Conservation (phyloP, 2,888 invertebrate species). For the Entomobrya multifasciata region DNA sequence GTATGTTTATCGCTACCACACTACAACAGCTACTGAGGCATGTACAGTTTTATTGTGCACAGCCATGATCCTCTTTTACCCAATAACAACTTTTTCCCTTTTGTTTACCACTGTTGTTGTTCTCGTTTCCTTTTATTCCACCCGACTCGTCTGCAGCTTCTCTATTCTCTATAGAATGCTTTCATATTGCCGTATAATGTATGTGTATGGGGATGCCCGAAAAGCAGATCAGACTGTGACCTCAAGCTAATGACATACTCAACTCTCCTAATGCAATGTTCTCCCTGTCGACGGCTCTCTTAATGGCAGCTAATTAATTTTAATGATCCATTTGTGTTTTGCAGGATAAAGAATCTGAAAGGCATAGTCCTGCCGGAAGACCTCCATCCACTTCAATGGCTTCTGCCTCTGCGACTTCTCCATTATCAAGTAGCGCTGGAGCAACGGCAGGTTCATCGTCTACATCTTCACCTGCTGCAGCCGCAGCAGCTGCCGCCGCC, state of each 20-base stretch:
- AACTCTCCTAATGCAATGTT: conserved; percentile 71
- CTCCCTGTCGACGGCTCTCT: conserved; percentile 60
- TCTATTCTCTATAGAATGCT: conserved; percentile 9
- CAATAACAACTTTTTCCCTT: conserved; percentile 53
- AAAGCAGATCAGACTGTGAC: conserved; percentile 64
- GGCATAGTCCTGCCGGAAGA: conserved; percentile 74
- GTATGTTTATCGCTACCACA: conserved; percentile 2
- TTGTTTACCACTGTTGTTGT: conserved; percentile 57
- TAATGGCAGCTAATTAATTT: conserved; percentile 73
- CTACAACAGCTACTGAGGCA: conserved; percentile 34
- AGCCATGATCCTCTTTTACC: background rate
- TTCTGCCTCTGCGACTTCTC: conserved; percentile 65
- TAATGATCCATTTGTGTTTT: conserved; percentile 68
- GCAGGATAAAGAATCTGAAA: conserved; percentile 75
- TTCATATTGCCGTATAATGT: conserved; percentile 9
- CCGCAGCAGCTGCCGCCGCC: conserved; percentile 75
- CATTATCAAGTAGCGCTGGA: conserved; percentile 52
- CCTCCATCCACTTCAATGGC: conserved; percentile 73
- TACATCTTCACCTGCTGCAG: conserved; percentile 75
- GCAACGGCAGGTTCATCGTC: conserved; percentile 64
- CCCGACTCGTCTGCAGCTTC: conserved; percentile 17
- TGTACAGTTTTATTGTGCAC: conserved; percentile 24
- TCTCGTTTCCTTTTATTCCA: conserved; percentile 42
- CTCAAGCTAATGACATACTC: conserved; percentile 73
- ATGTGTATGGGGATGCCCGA: background rate